Evolutionary conservation across 2,113 vertebrate genomes (phyloP).

Genomic region (Thinocorus orbignyianus): DNA sequence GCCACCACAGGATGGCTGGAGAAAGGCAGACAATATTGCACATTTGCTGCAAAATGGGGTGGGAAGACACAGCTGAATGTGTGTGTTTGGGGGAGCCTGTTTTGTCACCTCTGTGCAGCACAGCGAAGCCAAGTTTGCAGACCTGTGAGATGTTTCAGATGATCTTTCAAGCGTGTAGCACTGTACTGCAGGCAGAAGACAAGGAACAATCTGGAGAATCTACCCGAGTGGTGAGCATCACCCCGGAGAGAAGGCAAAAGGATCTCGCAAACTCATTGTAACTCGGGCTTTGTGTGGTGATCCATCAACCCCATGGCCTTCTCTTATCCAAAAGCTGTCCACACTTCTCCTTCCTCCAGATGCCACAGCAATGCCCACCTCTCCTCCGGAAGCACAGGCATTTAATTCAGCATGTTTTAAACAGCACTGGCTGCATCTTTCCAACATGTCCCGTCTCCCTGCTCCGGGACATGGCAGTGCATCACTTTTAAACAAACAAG

Average conservation of each 20-base stretch:
- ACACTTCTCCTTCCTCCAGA: not conserved
- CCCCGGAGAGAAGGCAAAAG: not conserved
- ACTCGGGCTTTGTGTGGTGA: rapidly evolving
- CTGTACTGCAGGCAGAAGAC: not conserved
- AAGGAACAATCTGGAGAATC: not conserved
- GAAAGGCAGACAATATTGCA: not conserved
- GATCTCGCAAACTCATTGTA: not conserved
- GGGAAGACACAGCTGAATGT: rapidly evolving
- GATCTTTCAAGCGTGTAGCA: not conserved
- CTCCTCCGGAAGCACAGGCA: not conserved
- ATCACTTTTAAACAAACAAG: not conserved
- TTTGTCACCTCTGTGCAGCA: not conserved
- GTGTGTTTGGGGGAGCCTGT: too few relatives aligned
- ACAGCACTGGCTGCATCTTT: not conserved
- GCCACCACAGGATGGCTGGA: rapidly evolving
- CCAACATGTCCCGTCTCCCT: not conserved
- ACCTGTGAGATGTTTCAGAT: not conserved
- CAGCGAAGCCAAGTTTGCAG: not conserved
- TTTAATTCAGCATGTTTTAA: not conserved
- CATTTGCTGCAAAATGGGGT: rapidly evolving
- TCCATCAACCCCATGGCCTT: rapidly evolving
- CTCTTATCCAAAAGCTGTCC: not conserved
- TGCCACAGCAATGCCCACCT: not conserved
- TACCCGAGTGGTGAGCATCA: not conserved
- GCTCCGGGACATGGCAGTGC: rapidly evolving